These are phyloP conservation scores for Dromius quadrimaculatus DNA, from an alignment of 2,888 invertebrate species.

Conservation along the genomic window DNA sequence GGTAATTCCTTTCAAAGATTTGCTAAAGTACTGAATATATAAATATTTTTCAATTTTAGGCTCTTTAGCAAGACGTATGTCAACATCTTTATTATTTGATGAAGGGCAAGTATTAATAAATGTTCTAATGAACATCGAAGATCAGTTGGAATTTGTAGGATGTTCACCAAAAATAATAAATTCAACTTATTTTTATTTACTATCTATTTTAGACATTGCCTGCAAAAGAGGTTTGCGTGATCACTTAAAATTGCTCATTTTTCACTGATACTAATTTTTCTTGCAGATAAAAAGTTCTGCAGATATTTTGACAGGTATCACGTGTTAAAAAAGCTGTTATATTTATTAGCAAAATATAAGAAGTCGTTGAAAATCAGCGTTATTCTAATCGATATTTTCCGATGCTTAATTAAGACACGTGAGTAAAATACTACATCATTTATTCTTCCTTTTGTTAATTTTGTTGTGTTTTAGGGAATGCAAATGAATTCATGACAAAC, in stretches of 20 bases:
- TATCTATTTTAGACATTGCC: constrained; percentile 45
- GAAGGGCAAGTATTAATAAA: constrained; percentile 48
- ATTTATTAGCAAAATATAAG: constrained; percentile 45
- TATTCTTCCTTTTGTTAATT: constrained; percentile 9
- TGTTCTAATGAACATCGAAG: constrained; percentile 48
- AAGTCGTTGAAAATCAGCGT: constrained; percentile 45
- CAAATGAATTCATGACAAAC: constrained; percentile 41
- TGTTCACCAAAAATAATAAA: constrained; percentile 45
- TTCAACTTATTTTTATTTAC: constrained; percentile 37
- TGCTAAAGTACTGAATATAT: neutral
- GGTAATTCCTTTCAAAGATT: constrained; percentile 15
- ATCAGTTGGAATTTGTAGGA: constrained; percentile 44
- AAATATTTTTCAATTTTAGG: constrained; percentile 11
- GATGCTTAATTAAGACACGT: constrained; percentile 44
- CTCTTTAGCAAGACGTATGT: constrained; percentile 30
- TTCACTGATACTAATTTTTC: constrained; percentile 9
- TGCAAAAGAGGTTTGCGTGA: constrained; percentile 45
- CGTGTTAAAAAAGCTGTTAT: constrained; percentile 38
- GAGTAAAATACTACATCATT: constrained; percentile 3
- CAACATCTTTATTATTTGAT: constrained; percentile 44
- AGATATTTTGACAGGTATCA: constrained; percentile 47
- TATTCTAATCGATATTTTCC: constrained; percentile 43
- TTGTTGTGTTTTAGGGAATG: constrained; percentile 24
- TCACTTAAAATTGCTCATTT: neutral
- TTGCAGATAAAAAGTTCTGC: constrained; percentile 49